These are phyloP conservation scores for Erebia ligea DNA, from an alignment of 2,888 invertebrate species.

Conservation along the genomic window DNA sequence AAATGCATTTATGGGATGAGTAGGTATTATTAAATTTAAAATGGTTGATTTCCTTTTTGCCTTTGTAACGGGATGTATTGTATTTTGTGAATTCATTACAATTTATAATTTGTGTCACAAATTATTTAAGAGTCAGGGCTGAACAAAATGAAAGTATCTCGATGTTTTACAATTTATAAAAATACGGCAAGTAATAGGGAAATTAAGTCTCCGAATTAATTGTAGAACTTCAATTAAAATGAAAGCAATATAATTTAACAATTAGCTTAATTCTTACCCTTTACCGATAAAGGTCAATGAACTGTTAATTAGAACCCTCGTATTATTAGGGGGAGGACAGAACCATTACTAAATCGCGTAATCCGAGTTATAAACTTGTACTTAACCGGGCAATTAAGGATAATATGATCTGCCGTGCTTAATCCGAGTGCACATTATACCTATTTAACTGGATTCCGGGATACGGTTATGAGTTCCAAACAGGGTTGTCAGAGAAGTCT, in stretches of 20 bases:
- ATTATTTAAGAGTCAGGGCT: neutral
- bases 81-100: neutral
- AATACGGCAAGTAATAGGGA: no score
- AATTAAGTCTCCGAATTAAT: no score
- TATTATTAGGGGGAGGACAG: slow-evolving; percentile 22
- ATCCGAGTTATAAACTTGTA: slow-evolving; percentile 65
- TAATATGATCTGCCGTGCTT: slow-evolving; percentile 71
- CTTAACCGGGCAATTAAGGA: slow-evolving; percentile 73
- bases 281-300: slow-evolving; percentile 19
- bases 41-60: slow-evolving; percentile 6
- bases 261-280: slow-evolving; percentile 10
- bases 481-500: slow-evolving; percentile 10
- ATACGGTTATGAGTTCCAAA: slow-evolving; percentile 67
- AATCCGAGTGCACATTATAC: slow-evolving; percentile 76
- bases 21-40: slow-evolving; percentile 17
- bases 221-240: no score
- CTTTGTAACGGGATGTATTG: neutral
- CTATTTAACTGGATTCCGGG: slow-evolving; percentile 75
- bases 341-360: slow-evolving; percentile 43
- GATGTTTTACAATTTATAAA: no score
- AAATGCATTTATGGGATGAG: slow-evolving; percentile 9
- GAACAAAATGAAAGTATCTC: neutral
- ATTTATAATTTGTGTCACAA: neutral
- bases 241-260: slow-evolving; percentile 6
- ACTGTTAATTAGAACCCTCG: slow-evolving; percentile 26